These are phyloP conservation scores for Microcebus lehilahytsara DNA, from an alignment of 2,113 vertebrate genomes.

Conservation along the genomic window DNA sequence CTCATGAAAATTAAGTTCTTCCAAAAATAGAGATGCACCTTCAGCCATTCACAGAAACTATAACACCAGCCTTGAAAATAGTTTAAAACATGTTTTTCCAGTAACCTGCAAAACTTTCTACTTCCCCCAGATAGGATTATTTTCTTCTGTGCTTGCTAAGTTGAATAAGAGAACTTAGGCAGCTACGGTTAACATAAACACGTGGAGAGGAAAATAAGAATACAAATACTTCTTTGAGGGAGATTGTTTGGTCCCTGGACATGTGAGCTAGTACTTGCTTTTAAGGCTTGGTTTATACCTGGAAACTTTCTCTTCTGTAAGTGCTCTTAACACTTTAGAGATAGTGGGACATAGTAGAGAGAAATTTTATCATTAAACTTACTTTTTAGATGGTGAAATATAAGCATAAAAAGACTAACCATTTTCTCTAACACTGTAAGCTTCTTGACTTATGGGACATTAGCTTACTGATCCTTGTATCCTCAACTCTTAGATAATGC, in stretches of 20 bases:
- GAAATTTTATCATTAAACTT: not conserved
- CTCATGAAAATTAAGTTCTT: constrained; percentile 15
- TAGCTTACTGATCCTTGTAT: not conserved
- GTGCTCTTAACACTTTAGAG: not conserved
- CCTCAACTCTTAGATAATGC: not conserved
- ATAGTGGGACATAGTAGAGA: not conserved
- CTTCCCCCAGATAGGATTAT: not conserved
- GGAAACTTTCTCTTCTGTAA: not conserved
- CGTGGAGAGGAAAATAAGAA: not conserved
- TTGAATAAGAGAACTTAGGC: not conserved
- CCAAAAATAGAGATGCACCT: not conserved
- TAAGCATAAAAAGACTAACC: not conserved
- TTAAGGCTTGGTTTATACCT: not conserved
- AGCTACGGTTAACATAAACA: not conserved
- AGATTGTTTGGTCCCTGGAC: not conserved
- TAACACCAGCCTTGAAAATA: not conserved
- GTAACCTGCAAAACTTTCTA: not conserved
- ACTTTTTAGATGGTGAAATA: not conserved
- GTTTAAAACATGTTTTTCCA: not conserved
- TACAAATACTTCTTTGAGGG: not conserved
- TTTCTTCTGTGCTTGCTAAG: not conserved
- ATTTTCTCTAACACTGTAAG: not conserved
- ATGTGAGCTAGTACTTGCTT: not conserved
- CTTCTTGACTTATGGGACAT: not conserved
- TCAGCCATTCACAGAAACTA: not conserved